Evolutionary conservation across 2,113 vertebrate species (phyloP).

Genomic region (Tichodroma muraria): DNA sequence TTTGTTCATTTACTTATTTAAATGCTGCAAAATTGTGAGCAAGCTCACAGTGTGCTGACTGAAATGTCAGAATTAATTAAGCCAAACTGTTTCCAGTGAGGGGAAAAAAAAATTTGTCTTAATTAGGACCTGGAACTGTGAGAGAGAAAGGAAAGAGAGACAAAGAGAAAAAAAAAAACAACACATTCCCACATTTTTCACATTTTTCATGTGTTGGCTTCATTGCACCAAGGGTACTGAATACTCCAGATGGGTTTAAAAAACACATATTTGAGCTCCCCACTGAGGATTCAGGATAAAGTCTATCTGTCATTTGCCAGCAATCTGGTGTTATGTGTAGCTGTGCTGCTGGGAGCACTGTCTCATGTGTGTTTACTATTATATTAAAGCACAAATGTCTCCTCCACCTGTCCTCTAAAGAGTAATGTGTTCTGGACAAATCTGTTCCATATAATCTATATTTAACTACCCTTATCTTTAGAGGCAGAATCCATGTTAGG

Average conservation of each 20-base stretch:
- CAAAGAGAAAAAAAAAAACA: neutral
- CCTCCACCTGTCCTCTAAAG: slow-evolving; percentile 41
- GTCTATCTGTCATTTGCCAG: slow-evolving; percentile 39
- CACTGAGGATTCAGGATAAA: slow-evolving; percentile 34
- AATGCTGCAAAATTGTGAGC: neutral
- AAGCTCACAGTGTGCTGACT: neutral
- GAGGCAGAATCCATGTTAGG: neutral
- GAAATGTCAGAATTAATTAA: slow-evolving; percentile 55
- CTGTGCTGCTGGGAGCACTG: slow-evolving; percentile 2
- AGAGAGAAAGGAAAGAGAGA: neutral
- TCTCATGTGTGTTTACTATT: slow-evolving; percentile 46
- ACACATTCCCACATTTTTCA: neutral
- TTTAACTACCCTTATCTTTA: neutral
- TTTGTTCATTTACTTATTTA: slow-evolving; percentile 20
- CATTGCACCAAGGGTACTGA: neutral
- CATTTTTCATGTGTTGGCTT: neutral
- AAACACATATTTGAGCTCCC: slow-evolving; percentile 11
- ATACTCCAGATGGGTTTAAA: slow-evolving; percentile 22
- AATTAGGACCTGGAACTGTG: neutral
- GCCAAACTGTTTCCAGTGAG: neutral
- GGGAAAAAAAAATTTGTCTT: neutral
- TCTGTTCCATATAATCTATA: neutral
- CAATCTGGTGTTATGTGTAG: slow-evolving; percentile 5
- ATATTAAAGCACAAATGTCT: slow-evolving; percentile 39
- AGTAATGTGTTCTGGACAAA: neutral